A percentile compares a stretch with the other conserved stretches of the same genome.
These are phyloP conservation scores for Eretmochelys imbricata DNA, from an alignment of 2,113 vertebrate species.

Conservation along the genomic window DNA sequence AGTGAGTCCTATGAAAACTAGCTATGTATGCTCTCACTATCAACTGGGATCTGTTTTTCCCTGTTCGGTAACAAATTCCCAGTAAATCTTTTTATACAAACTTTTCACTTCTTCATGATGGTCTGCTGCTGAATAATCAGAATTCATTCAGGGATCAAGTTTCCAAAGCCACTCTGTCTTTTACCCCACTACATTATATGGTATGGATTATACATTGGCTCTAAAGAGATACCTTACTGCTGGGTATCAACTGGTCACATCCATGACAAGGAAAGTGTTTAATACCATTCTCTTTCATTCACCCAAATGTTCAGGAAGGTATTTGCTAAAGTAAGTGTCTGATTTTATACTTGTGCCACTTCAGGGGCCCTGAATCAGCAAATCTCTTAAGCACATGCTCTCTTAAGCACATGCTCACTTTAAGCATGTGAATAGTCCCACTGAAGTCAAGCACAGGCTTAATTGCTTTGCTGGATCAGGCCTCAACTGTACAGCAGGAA, in stretches of 20 bases:
- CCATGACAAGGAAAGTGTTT: accelerated
- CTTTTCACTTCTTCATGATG: not conserved
- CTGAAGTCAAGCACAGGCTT: not conserved
- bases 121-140: not conserved
- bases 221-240: not conserved
- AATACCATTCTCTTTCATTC: accelerated
- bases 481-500: accelerated
- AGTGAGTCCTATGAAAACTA: not conserved
- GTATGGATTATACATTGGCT: not conserved
- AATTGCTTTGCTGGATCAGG: not conserved
- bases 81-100: not conserved
- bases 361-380: not conserved
- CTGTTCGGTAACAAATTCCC: not conserved
- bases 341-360: not conserved
- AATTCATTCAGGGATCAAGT: not conserved
- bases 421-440: not conserved
- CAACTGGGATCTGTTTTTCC: not conserved
- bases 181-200: not conserved
- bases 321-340: accelerated
- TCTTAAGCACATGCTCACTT: not conserved
- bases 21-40: not conserved
- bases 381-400: not conserved
- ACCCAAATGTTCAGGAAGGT: not conserved
- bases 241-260: not conserved
- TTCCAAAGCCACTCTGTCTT: not conserved